A percentile compares a stretch with the other conserved stretches of the same genome.
Conservation (phyloP, 2,797 vertebrate species). For the Falco peregrinus region DNA sequence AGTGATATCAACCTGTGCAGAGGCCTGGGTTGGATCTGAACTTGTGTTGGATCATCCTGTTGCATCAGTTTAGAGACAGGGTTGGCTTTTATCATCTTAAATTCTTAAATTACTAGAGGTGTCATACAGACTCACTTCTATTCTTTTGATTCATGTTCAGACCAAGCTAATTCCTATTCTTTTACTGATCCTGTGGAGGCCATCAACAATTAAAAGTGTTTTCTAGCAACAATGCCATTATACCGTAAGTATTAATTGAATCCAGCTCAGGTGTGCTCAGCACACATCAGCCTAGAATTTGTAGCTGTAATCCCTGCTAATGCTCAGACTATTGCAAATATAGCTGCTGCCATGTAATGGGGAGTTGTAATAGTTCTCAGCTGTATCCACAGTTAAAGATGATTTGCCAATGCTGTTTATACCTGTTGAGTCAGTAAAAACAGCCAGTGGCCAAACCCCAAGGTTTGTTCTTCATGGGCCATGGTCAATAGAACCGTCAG, state of each 20-base stretch:
- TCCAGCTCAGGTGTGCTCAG: neutral
- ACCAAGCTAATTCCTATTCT: neutral
- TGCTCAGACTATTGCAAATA: neutral
- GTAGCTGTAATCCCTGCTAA: too few species aligned
- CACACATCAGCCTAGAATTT: neutral
- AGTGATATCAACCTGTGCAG: too few species aligned
- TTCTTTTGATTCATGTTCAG: neutral
- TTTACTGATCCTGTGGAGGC: neutral
- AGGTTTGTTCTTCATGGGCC: neutral
- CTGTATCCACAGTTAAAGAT: neutral
- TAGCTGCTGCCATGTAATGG: fast-evolving
- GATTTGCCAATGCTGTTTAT: neutral
- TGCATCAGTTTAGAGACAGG: neutral
- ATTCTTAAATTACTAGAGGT: neutral
- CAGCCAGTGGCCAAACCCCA: neutral
- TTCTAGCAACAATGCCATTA: neutral
- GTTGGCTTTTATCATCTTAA: neutral
- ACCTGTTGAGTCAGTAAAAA: neutral
- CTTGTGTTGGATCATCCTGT: neutral
- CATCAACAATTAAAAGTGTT: neutral
- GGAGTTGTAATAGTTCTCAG: neutral
- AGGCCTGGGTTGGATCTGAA: neutral
- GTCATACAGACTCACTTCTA: neutral
- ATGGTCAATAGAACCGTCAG: neutral
- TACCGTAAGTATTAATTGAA: neutral